Conservation (phyloP, 30 jellyfish, hydroid and myxozoan species). For the Sanderia malayensis region DNA sequence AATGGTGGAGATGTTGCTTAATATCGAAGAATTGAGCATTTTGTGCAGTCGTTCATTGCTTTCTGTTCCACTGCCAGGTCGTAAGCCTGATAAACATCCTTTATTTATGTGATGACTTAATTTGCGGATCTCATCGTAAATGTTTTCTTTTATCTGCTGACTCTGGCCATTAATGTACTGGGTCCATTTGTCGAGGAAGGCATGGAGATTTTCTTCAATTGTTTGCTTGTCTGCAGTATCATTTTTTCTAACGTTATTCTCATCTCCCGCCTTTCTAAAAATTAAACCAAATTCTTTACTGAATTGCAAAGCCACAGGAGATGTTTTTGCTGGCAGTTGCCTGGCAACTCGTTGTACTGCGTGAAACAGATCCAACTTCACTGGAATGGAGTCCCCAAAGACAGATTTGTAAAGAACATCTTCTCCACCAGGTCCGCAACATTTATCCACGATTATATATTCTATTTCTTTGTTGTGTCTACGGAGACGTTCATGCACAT, state of each 20-base stretch:
- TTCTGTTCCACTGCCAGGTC: slow-evolving; percentile 23
- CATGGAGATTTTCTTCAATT: background rate
- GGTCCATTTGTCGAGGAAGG: background rate
- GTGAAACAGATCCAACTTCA: slow-evolving; percentile 20
- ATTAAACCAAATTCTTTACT: slow-evolving; percentile 6
- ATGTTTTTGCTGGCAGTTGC: background rate
- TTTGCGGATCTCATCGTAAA: background rate
- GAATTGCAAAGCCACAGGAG: background rate
- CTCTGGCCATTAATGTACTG: background rate
- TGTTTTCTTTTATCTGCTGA: background rate
- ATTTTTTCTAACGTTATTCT: background rate
- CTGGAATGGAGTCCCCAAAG: background rate
- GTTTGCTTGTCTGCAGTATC: background rate
- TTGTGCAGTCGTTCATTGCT: background rate
- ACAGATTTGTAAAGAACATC: background rate
- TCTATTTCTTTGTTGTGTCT: background rate
- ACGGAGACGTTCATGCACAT: background rate
- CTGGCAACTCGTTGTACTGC: slow-evolving; percentile 17
- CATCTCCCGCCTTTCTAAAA: slow-evolving; percentile 6
- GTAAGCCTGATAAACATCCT: slow-evolving; percentile 18
- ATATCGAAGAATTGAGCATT: background rate
- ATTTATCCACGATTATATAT: slow-evolving; percentile 1
- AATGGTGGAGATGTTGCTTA: background rate
- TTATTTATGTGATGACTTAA: background rate
- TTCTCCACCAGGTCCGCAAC: slow-evolving; percentile 6